A percentile compares a stretch with the other conserved stretches of the same genome.
These are phyloP conservation scores for Trogon melanurus DNA, from an alignment of 2,113 vertebrate species.

Conservation along the genomic window DNA sequence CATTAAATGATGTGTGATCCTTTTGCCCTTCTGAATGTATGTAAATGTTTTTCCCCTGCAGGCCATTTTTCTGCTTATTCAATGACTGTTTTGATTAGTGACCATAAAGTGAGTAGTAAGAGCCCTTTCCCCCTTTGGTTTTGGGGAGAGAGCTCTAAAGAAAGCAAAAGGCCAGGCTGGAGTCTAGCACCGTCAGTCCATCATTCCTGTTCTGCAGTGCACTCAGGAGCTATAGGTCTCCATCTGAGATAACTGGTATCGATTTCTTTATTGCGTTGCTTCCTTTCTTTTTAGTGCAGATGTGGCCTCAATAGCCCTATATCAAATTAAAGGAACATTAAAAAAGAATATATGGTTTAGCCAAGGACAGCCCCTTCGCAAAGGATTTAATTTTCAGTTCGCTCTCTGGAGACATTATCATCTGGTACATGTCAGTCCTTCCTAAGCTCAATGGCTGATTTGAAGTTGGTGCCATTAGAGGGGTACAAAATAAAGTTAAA, in stretches of 20 bases:
- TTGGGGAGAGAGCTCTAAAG: background rate
- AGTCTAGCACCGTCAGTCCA: background rate
- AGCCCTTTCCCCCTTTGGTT: background rate
- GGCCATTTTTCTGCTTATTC: background rate
- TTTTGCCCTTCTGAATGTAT: background rate
- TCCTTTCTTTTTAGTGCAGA: constrained; percentile 49
- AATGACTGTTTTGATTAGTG: background rate
- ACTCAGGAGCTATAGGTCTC: constrained; percentile 22
- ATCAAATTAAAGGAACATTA: constrained; percentile 60
- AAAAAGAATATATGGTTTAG: constrained; percentile 25
- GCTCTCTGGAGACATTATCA: background rate
- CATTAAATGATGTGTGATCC: rapidly evolving
- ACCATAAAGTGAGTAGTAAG: background rate
- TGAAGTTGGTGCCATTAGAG: background rate
- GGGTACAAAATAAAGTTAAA: constrained; percentile 24
- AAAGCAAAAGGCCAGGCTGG: background rate
- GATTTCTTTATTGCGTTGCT: constrained; percentile 47
- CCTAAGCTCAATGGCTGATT: background rate
- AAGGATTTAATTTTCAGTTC: constrained; percentile 42
- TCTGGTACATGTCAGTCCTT: constrained; percentile 8
- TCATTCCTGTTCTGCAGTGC: background rate
- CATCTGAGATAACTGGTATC: constrained; percentile 39
- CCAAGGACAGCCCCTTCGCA: background rate
- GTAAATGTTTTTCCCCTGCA: background rate
- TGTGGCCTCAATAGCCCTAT: constrained; percentile 31